phyloP scores from a whole-genome alignment of 2,888 invertebrate genomes.

The Cephus spinipes region DNA sequence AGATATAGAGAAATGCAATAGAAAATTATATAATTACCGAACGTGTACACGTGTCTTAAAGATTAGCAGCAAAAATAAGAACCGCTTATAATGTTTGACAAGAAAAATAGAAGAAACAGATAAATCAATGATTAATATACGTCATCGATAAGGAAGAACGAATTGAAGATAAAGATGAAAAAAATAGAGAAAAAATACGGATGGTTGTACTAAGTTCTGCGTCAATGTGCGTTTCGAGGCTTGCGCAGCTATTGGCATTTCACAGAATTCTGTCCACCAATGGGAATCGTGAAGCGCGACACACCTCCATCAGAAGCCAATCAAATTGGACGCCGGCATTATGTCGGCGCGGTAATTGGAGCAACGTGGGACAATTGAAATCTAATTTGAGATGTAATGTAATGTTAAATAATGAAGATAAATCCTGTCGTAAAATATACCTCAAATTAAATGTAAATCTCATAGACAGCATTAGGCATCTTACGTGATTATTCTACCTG shows the following conservation, averaged over 20 bases:
- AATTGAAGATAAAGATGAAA: not conserved
- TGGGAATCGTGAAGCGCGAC: constrained; percentile 19
- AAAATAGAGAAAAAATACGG: not conserved
- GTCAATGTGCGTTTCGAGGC: not conserved
- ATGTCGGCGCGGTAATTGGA: constrained; percentile 25
- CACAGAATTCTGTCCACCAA: constrained; percentile 34
- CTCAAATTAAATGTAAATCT: not conserved
- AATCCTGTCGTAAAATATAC: constrained; percentile 2
- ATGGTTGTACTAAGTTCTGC: not conserved
- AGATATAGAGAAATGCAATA: not conserved
- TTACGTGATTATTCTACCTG: not conserved
- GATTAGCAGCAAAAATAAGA: not conserved
- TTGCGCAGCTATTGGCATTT: constrained; percentile 28
- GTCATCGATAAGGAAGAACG: not conserved
- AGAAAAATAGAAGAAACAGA: not conserved
- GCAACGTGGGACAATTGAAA: constrained; percentile 44
- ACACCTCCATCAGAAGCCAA: not conserved
- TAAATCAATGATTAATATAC: not conserved
- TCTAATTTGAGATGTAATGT: constrained; percentile 30
- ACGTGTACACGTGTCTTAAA: too few relatives aligned
- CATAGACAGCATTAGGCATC: not conserved
- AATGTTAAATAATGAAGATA: constrained; percentile 10
- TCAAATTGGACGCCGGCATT: not conserved
- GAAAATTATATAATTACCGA: too few relatives aligned
- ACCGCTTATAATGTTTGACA: not conserved